A percentile compares a stretch with the other conserved stretches of the same genome.
Conservation (phyloP, 2,113 vertebrate species). For the Aplodontia rufa region DNA sequence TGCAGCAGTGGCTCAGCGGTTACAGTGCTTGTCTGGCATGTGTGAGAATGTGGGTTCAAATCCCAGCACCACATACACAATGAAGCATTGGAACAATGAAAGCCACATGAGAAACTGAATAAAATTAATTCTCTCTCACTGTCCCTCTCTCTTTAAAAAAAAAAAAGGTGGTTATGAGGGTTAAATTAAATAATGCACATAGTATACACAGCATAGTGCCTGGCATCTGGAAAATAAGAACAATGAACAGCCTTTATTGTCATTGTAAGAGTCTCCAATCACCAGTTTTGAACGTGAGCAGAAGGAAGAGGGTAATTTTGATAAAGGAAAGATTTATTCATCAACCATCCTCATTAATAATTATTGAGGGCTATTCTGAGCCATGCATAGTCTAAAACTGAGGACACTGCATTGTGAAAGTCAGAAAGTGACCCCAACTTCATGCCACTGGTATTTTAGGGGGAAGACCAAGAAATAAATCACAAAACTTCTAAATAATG, state of each 20-base stretch:
- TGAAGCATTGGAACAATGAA: too few relatives aligned
- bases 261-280: not conserved
- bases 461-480: not conserved
- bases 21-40: too few relatives aligned
- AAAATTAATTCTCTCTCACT: too few relatives aligned
- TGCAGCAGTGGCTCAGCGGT: too few relatives aligned
- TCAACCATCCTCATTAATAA: not conserved
- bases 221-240: not conserved
- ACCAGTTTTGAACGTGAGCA: not conserved
- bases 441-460: not conserved
- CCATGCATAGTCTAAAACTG: not conserved
- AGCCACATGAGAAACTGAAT: too few relatives aligned
- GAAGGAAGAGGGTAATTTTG: not conserved
- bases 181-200: not conserved
- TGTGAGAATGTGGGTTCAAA: too few relatives aligned
- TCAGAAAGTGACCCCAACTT: not conserved
- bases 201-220: not conserved
- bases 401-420: not conserved
- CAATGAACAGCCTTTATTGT: not conserved
- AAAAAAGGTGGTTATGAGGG: not conserved
- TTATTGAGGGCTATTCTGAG: not conserved
- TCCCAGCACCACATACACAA: too few relatives aligned
- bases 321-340: not conserved
- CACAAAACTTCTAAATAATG: not conserved
- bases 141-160: too few relatives aligned